Base-by-base conservation (phyloP, 2,888 invertebrate species). In the Pharmacophagus antenor region DNA sequence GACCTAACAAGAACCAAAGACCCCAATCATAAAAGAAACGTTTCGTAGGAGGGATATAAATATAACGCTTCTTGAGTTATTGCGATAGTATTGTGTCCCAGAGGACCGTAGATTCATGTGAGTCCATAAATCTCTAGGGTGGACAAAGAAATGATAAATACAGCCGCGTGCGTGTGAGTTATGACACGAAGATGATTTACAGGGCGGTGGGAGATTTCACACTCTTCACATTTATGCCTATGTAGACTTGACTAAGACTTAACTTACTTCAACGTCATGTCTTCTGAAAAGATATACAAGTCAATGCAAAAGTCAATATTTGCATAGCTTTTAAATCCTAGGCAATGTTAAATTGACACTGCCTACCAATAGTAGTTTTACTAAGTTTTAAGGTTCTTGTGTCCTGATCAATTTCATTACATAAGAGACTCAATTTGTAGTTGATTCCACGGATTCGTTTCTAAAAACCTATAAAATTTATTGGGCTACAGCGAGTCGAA, bases 61-160 rank as follows among this genome's bases (percentile, higher is more conserved):
- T 77, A 76, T 71, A 64, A 64, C 60, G 59, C 58, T 64, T 58
- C 70, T 71, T 72, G 74, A 74, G 70, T 72, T 76, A 77, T 74
- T 63, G 65, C 65, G 23, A 63, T 63, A 56, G 63, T 65, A 67
- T 67, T 67, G 68, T 63, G 70, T 63, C 68, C 73, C 76, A 65
- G 69, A 67, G 70, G 73, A 66, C 63, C 62, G 67, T 68, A 65
- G 59, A 51, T 56, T 61, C 56, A 63, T 61, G 63, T 67, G 64
- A 70, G 67, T 69, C 72, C 58, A 80, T 82, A 82, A 81, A 82
- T 83, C 84, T 78, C 71, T 64, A 61, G 78, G 79, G 79, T 82
- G 82, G 83, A 84, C 82, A 83, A 84, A 84, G 82, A 84, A 84
- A 84, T 84, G 82, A 85, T 85, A 85, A 83, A 85, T 80, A 83